Conservation (phyloP, 2,888 invertebrate species). For the Shargacucullia verbasci region DNA sequence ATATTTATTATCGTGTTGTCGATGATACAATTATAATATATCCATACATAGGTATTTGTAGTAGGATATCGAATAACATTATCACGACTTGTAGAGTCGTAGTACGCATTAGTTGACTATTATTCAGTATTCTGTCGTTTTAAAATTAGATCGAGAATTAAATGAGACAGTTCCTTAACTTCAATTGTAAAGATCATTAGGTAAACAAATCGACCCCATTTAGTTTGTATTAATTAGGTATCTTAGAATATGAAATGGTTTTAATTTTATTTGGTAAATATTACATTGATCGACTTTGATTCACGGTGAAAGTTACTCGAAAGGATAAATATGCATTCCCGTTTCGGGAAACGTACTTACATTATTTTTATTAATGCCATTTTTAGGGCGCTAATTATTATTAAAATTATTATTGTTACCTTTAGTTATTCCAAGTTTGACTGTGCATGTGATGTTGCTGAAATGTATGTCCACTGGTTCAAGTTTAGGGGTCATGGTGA, state of each 20-base stretch:
- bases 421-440: slow-evolving; percentile 92
- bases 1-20: slow-evolving; percentile 47
- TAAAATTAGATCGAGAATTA: slow-evolving; percentile 3
- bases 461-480: slow-evolving; percentile 92
- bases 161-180: slow-evolving; percentile 20
- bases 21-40: slow-evolving; percentile 34
- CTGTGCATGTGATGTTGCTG: slow-evolving; percentile 92
- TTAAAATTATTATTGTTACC: slow-evolving; percentile 89
- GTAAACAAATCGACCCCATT: slow-evolving; percentile 1
- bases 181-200: slow-evolving; percentile 21
- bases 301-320: background rate
- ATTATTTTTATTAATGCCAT: too few species aligned
- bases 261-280: background rate
- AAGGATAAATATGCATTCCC: background rate
- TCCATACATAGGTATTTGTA: slow-evolving; percentile 13
- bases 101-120: too few species aligned
- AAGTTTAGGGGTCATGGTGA: slow-evolving; percentile 68
- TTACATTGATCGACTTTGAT: too few species aligned
- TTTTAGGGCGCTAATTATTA: too few species aligned
- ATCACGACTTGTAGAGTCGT: slow-evolving; percentile 14
- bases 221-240: background rate
- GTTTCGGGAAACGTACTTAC: too few species aligned
- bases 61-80: slow-evolving; percentile 34
- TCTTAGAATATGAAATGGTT: background rate
- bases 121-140: slow-evolving; percentile 9